phyloP scores from a whole-genome alignment of 2,113 vertebrate species.

The Thamnophis sirtalis region DNA sequence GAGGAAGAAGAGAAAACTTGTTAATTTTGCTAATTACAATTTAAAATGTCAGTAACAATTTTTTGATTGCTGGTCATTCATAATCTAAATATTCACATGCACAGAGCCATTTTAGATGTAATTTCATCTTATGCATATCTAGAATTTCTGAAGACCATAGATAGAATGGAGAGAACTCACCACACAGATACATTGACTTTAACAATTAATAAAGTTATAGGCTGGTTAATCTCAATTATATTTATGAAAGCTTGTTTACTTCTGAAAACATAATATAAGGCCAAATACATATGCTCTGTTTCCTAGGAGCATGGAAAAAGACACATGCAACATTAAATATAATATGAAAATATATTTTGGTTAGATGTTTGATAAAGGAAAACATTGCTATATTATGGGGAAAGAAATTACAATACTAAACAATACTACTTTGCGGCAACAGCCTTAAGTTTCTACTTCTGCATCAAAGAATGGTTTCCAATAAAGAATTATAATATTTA shows the following conservation, averaged over 20 bases:
- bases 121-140: not conserved
- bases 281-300: not conserved
- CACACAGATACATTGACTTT: not conserved
- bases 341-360: not conserved
- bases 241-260: not conserved
- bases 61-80: not conserved
- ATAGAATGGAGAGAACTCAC: not conserved
- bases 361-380: not conserved
- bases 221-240: not conserved
- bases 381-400: not conserved
- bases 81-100: not conserved
- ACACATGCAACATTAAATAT: not conserved
- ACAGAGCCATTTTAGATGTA: no score
- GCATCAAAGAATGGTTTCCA: not conserved
- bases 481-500: not conserved
- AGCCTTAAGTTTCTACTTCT: not conserved
- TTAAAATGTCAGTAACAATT: no score
- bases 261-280: not conserved
- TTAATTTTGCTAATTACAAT: no score
- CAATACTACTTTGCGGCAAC: not conserved
- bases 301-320: not conserved
- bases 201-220: not conserved
- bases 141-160: not conserved
- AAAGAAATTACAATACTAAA: not conserved
- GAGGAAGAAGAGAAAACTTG: not conserved